Conservation (phyloP, 2,888 invertebrate species). For the Pilophorus perplexus region DNA sequence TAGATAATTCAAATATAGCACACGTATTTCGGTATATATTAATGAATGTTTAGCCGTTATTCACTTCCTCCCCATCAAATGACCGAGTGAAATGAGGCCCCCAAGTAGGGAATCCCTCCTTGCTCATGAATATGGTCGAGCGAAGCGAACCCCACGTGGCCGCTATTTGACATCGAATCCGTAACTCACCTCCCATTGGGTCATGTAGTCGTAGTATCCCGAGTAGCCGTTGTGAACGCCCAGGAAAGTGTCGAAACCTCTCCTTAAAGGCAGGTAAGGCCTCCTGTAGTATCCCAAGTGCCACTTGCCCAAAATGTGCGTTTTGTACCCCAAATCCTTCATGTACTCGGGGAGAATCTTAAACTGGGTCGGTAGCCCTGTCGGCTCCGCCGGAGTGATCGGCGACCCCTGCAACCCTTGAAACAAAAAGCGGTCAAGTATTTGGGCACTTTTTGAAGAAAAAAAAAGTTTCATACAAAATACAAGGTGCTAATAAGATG, state of each 20-base stretch:
- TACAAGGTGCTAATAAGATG: not conserved
- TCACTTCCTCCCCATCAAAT: too few relatives aligned
- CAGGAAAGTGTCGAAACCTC: constrained; percentile 78
- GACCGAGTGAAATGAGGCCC: too few relatives aligned
- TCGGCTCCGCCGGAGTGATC: constrained; percentile 65
- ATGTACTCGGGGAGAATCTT: constrained; percentile 70
- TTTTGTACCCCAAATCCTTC: constrained; percentile 66
- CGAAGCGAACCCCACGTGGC: too few relatives aligned
- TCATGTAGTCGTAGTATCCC: constrained; percentile 71
- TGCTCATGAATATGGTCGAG: too few relatives aligned
- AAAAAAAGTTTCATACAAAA: not conserved
- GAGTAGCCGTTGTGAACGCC: constrained; percentile 74
- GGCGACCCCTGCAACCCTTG: constrained; percentile 71
- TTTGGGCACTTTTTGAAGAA: too few relatives aligned
- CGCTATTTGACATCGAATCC: too few relatives aligned
- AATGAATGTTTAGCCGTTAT: too few relatives aligned
- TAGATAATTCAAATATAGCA: too few relatives aligned
- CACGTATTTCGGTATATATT: too few relatives aligned
- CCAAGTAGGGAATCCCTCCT: too few relatives aligned
- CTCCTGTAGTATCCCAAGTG: constrained; percentile 74
- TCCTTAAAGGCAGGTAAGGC: constrained; percentile 67
- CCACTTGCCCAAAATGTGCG: constrained; percentile 89
- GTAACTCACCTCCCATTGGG: constrained; percentile 54
- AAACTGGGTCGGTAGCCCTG: constrained; percentile 66
- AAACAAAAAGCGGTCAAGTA: constrained; percentile 37